Evolutionary conservation across 2,888 invertebrate genomes (phyloP), one percentile per base, ranked within the genome.

Genomic region (Sialis lutaria): DNA sequence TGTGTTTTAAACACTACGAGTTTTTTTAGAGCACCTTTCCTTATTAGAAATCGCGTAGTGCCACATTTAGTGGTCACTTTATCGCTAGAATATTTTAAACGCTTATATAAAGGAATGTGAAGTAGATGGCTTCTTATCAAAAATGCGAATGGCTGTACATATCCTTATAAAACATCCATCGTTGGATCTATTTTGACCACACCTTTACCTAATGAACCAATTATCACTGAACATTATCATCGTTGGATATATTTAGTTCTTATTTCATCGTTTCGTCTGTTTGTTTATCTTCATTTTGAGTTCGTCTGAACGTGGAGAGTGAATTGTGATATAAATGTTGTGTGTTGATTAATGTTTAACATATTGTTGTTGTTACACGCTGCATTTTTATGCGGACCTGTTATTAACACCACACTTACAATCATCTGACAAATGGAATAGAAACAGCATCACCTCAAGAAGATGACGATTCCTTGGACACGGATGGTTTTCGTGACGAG

Each of bases 381-480:
- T 50, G 50, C 50, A 46, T 44, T 48, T 40, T 22, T 46, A 48
- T 45, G 13, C 30, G 45, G 30, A 22, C 22, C 22, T 22, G 22
- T 22, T 22, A 22, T 22, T 22, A 22, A 22, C 22, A 22, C 22
- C 22, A 22, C 22, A 22, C 2, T 22, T 22, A 22, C 22, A 22
- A 22, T 22, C 22, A 22, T 2, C 22, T 22, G 22, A 2, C 22
- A 22, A 22, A 22, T 22, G 13, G 55, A 56, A 60, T 61, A 61
- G 58, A 62, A 53, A 64, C 64, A 55, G 68, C 66, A 54, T 69
- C 70, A 51, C 69, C 70, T 49, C 69, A 69, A 59, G 70, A 70
- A 56, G 70, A 70, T 60, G 71, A 70, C 57, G 71, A 71, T 55
- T 70, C 69, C 44, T 60, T 70, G 64, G 70, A 70, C 56, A 68